phyloP scores from a whole-genome alignment of 2,113 vertebrate species.

The Ellobius talpinus region DNA sequence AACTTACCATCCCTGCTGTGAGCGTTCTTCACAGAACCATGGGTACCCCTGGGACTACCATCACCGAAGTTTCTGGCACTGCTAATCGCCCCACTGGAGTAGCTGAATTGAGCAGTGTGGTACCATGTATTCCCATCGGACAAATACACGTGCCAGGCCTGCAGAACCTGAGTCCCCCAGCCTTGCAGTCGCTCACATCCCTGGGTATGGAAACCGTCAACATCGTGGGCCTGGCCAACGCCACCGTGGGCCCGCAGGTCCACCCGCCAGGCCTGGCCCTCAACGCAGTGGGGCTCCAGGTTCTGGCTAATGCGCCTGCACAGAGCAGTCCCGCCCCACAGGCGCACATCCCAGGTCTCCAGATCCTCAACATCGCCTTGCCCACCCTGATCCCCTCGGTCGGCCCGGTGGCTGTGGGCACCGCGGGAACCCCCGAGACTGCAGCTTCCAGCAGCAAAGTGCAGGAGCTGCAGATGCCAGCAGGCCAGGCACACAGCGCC shows the following conservation, averaged over 20 bases:
- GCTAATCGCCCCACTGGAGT: constrained; percentile 82
- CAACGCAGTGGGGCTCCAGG: constrained; percentile 92
- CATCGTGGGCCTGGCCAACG: constrained; percentile 92
- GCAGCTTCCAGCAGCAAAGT: constrained; percentile 54
- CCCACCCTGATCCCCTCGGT: constrained; percentile 94
- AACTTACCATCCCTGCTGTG: constrained; percentile 95
- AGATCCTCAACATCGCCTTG: constrained; percentile 96
- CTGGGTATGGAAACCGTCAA: constrained; percentile 92
- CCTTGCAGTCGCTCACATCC: constrained; percentile 87
- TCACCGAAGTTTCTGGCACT: constrained; percentile 38
- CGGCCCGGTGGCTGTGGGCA: constrained; percentile 86
- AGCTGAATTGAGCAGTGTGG: constrained; percentile 89
- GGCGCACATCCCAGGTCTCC: constrained; percentile 91
- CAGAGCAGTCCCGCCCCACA: constrained; percentile 89
- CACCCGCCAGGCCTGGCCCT: constrained; percentile 91
- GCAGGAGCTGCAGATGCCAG: constrained; percentile 15
- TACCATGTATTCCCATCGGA: constrained; percentile 95
- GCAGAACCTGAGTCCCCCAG: constrained; percentile 86
- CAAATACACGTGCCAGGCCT: constrained; percentile 90
- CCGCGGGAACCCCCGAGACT: constrained; percentile 83
- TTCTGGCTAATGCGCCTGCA: constrained; percentile 88
- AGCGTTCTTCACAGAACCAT: constrained; percentile 93
- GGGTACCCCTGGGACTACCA: constrained; percentile 75
- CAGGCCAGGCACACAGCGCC: neutral
- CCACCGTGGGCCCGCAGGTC: constrained; percentile 88